Base-by-base conservation (phyloP, 2,888 invertebrate species). In the Hybos culiciformis region DNA sequence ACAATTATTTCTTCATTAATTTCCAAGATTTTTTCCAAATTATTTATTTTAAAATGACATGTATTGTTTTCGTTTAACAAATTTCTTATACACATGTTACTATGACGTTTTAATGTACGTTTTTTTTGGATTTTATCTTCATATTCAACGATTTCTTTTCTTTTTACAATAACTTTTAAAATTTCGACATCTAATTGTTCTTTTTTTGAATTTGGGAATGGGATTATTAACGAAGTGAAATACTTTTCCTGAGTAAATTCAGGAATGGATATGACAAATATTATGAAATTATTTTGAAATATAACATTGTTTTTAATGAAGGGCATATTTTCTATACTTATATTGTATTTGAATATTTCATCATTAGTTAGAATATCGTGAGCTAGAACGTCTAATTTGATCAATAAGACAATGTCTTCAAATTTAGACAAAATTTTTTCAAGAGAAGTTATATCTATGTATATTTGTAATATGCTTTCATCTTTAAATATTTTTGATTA, bases 331-430 rank as follows among this genome's bases (percentile, higher is more conserved):
- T 26, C 26, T 11, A 39, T 26, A 14, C 39, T 31, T 20, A 40
- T 40, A 38, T 42, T 42, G 32, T 43, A 37, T 14, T 38, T 43
- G 17, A 21, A 5, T 26, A 20, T 33, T 37, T 38, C 32, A 15
- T 43, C 32, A n/a, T 40, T 21, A 24, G 31, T 40, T 7, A 40
- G 18, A n/a, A 38, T 38, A 26, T 42, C 32, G 12, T 42, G 38
- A n/a, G 38, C 31, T 37, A 42, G 20, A 14, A 42, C 31, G 20
- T 38, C 18, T 19, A 38, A 12, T 37, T 20, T 29, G n/a, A 26
- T 39, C 15, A 39, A n/a, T 21, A 37, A 31, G 21, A 42, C 32
- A 5, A 32, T 42, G 14, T 42, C 32, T 9, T 36, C n/a, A n/a
- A n/a, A n/a, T n/a, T n/a, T n/a, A n/a, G n/a, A n/a, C n/a, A n/a